Conservation (phyloP, 1,140 invertebrate genomes). For the Glossosoma conforme region DNA sequence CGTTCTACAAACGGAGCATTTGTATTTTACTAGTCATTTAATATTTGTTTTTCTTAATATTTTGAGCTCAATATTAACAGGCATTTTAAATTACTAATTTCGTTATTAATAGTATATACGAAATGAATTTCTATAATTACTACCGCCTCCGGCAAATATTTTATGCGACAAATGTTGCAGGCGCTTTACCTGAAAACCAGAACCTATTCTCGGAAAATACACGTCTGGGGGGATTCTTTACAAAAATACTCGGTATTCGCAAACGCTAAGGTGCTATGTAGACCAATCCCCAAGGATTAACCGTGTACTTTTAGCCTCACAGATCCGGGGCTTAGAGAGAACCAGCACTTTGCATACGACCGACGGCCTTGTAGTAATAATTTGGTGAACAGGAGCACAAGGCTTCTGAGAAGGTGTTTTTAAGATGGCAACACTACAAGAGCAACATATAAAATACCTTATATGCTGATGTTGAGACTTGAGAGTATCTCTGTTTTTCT, state of each 20-base stretch:
- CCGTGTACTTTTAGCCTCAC: too few species aligned
- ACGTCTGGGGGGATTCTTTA: conserved; percentile 10
- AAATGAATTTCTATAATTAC: too few species aligned
- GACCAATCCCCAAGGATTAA: too few species aligned
- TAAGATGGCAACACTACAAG: too few species aligned
- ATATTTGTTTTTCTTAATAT: too few species aligned
- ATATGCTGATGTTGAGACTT: too few species aligned
- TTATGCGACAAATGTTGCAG: conserved; percentile 20
- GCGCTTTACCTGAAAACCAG: conserved; percentile 12
- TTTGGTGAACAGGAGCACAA: conserved; percentile 24
- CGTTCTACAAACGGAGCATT: too few species aligned
- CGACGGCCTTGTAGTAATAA: conserved; percentile 28
- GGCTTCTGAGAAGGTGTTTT: conserved; percentile 15
- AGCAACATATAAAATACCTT: too few species aligned
- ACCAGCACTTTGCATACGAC: conserved; percentile 24
- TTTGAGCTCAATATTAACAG: background rate
- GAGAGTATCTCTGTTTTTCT: too few species aligned
- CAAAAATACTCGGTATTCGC: conserved; percentile 23
- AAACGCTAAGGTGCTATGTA: too few species aligned
- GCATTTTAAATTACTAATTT: background rate
- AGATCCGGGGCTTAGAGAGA: conserved; percentile 18
- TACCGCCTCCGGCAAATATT: too few species aligned
- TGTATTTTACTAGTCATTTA: too few species aligned
- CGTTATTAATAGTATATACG: background rate
- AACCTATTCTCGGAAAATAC: conserved; percentile 19